Base-by-base conservation (phyloP, 2,113 vertebrate genomes). In the Opisthocomus hoazin region DNA sequence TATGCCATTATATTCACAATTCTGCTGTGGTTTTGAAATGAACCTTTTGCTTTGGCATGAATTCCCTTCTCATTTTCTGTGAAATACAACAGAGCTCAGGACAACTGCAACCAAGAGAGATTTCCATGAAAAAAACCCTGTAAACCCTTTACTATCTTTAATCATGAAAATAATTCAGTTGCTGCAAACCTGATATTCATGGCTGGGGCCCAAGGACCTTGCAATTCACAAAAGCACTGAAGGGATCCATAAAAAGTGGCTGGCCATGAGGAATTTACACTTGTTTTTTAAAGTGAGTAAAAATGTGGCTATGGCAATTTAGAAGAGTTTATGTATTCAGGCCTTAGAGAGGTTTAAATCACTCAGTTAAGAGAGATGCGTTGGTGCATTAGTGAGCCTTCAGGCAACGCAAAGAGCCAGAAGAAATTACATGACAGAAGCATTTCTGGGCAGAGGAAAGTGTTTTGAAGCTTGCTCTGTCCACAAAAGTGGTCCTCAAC, bases 221-320 rank as follows among this genome's bases (percentile, higher is more conserved):
- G 92, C 92, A 94, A 93, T 65, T 92, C 90, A 94, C 93, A 91
- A 94, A 94, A 83, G 82, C 89, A 94, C 96, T 89, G 95, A 91
- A 91, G 95, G 93, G 96, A 96, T 91, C 87, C 84, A 94, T 97
- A 96, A 97, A 97, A 94, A 77, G 89, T 58, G 89, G 87, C 93
- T 94, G 81, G 92, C 70, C 93, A 77, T 58, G 91, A 96, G 95
- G 91, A 96, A 97, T 96, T 96, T 96, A 94, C 96, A 96, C 96
- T 93, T 96, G 94, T 84, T 96, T 96, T 96, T 96, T 91, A 93
- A 95, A 78, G 78, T 69, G 91, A 96, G 34, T 83, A 94, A 92
- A 96, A 96, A 89, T 74, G 89, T 83, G 89, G 51, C 93, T 85
- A 15, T 39, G 83, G 95, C 78, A 95, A 93, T 96, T 93, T 96